Base-by-base conservation (phyloP, 2,797 vertebrate genomes). In the Pseudomugil gertrudae region DNA sequence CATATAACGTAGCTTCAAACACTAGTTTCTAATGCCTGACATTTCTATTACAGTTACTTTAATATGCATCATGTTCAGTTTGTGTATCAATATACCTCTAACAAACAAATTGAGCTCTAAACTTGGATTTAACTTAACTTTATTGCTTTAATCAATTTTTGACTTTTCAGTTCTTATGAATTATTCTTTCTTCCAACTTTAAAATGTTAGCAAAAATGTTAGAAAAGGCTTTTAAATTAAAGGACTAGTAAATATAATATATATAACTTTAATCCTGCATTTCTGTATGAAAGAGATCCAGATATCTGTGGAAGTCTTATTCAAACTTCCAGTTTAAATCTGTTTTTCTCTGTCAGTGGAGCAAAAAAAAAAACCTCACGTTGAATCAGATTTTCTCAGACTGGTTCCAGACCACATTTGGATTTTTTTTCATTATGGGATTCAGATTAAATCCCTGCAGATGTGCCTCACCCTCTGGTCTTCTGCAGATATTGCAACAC, bases 21-120 rank as follows among this genome's bases (percentile, higher is more conserved):
- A 40, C 45, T 38, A 56, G 45, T 32, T 51, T 0, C 0, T 8
- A 10, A 32, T 36, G 29, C 47, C 57, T 70, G 35, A 40, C 21
- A 47, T 66, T 56, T 69, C 69, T 21, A 71, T 76, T 68, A 51
- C 27, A 43, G 21, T 15, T 43, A 38, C 47, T 47, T 59, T 61
- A 32, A 33, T 23, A 45, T 40, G 10, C 21, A 71, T 69, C 14
- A 59, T 29, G 74, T 55, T 63, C 13, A 29, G 45, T 78, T 53
- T 56, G 47, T 55, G n/a, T 40, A 53, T 24, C 9, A 10, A 48
- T 23, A 21, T 48, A 23, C 24, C 7, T 10, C 47, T 24, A 23
- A 48, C 47, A 23, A 23, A 48, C 11, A 21, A 8, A 24, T n/a
- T n/a, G 15, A 47, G n/a, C 13, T 14, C 17, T n/a, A 21, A 48